phyloP scores from a whole-genome alignment of 1,140 invertebrate species.

The Musca domestica region DNA sequence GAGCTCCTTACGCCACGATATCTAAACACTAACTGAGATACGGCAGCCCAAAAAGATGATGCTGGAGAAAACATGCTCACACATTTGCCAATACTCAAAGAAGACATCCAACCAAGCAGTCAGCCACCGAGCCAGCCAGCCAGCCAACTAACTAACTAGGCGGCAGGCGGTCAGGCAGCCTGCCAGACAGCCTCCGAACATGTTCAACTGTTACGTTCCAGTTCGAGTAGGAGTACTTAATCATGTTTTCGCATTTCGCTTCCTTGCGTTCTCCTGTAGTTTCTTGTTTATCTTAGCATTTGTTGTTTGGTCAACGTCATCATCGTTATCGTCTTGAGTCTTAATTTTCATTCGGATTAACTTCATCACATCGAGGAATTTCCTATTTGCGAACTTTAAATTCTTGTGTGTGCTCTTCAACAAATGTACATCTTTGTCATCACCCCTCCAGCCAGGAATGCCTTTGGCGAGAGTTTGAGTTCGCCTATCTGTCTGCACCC shows the following conservation, averaged over 20 bases:
- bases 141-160: not conserved
- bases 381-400: too few species aligned
- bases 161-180: not conserved
- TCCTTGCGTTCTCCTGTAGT: not conserved
- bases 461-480: too few species aligned
- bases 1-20: conserved; percentile 7
- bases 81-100: not conserved
- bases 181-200: too few species aligned
- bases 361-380: too few species aligned
- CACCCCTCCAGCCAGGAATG: too few species aligned
- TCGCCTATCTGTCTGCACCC: too few species aligned
- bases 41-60: not conserved
- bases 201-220: too few species aligned
- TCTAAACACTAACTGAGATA: conserved; percentile 7
- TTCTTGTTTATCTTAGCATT: not conserved
- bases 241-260: not conserved
- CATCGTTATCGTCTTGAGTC: not conserved
- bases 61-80: not conserved
- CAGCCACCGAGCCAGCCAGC: not conserved
- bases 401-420: too few species aligned
- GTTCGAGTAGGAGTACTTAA: not conserved
- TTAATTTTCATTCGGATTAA: too few species aligned
- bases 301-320: conserved; percentile 6
- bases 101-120: too few species aligned
- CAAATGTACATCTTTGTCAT: too few species aligned